These are phyloP conservation scores for Caenorhabditis drosophilae DNA, from an alignment of 2,888 invertebrate genomes.

Conservation along the genomic window DNA sequence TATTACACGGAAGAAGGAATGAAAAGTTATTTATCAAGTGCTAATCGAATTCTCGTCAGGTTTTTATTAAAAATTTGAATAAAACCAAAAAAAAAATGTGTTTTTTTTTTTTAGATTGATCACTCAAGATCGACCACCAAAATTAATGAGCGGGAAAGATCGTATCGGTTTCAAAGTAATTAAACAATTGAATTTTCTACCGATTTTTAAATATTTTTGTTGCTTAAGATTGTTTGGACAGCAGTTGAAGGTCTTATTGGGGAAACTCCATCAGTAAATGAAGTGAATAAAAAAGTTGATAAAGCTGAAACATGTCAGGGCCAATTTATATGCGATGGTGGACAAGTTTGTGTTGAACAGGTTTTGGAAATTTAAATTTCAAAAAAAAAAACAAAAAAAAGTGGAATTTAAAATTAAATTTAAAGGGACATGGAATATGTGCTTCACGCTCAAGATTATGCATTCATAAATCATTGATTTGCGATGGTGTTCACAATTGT, in stretches of 20 bases:
- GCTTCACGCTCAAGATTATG: constrained; percentile 68
- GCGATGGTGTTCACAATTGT: constrained; percentile 71
- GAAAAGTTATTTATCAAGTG: constrained; percentile 69
- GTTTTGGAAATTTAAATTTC: no score
- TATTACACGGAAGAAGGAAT: constrained; percentile 71
- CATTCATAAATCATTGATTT: constrained; percentile 70
- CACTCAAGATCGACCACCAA: constrained; percentile 25
- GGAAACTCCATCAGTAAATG: constrained; percentile 15
- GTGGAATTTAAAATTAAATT: no score
- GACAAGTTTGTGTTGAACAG: constrained; percentile 69
- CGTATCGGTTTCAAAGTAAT: constrained; percentile 67
- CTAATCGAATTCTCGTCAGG: constrained; percentile 70
- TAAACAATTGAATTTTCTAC: background rate
- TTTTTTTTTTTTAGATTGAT: constrained; percentile 8
- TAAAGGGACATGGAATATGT: constrained; percentile 67
- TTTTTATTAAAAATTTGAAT: background rate
- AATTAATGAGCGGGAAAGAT: constrained; percentile 42
- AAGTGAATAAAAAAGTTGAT: background rate
- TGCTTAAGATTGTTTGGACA: constrained; percentile 43
- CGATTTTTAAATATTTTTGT: no score
- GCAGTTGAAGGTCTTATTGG: constrained; percentile 51
- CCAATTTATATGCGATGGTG: constrained; percentile 69
- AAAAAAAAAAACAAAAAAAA: no score
- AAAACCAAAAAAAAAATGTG: background rate
- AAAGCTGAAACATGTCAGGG: constrained; percentile 11